Evolutionary conservation across 2,797 vertebrate genomes (phyloP).

Genomic region (Rhinophrynus dorsalis): DNA sequence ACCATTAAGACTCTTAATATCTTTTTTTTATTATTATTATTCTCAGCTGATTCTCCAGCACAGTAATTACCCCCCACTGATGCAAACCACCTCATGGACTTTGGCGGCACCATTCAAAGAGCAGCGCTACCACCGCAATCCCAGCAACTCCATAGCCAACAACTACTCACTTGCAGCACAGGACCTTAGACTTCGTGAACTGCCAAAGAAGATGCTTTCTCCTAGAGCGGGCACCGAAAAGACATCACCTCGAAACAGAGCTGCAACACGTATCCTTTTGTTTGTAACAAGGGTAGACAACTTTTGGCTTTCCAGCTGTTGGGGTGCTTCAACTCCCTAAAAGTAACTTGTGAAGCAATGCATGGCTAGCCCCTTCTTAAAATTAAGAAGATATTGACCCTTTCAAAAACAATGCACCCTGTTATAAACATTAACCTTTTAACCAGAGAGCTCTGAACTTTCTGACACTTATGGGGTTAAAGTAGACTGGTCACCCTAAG

Average conservation of each 20-base stretch:
- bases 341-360: no score
- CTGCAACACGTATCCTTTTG: constrained; percentile 63
- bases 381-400: no score
- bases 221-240: constrained; percentile 2
- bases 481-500: no score
- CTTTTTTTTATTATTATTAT: not conserved
- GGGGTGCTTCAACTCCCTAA: no score
- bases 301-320: no score
- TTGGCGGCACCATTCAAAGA: constrained; percentile 82
- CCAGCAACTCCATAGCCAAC: constrained; percentile 83
- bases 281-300: not conserved
- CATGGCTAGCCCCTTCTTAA: no score
- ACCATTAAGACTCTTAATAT: no score
- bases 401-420: no score
- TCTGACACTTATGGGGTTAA: no score
- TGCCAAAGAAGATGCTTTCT: constrained; percentile 56
- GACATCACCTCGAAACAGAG: constrained; percentile 20
- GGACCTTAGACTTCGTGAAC: constrained; percentile 70
- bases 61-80: constrained; percentile 75
- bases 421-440: no score
- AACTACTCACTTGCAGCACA: constrained; percentile 76
- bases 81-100: constrained; percentile 75
- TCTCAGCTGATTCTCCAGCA: constrained; percentile 65
- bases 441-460: no score
- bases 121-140: constrained; percentile 64